These are phyloP conservation scores for Pollenia labialis DNA, from an alignment of 2,888 invertebrate genomes.

Conservation along the genomic window DNA sequence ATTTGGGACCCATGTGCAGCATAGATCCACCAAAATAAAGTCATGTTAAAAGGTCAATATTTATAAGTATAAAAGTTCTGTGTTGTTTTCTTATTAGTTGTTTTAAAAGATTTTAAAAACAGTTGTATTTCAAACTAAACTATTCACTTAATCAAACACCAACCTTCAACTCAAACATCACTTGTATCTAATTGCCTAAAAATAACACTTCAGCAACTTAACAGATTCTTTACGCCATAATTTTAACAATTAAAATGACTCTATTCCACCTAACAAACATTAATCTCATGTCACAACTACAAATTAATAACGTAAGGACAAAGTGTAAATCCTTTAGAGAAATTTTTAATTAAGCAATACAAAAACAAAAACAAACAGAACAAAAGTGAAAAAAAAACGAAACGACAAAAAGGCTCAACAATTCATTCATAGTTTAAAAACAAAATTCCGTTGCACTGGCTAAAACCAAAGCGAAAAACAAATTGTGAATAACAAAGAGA, in stretches of 20 bases:
- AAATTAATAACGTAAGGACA: conserved; percentile 46
- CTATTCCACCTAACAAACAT: conserved; percentile 9
- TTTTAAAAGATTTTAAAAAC: too few relatives aligned
- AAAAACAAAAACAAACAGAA: background rate
- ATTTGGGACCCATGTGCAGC: too few relatives aligned
- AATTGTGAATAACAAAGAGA: conserved; percentile 38
- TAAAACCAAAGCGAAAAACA: conserved; percentile 10
- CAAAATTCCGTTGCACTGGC: conserved; percentile 25
- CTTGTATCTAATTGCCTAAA: background rate
- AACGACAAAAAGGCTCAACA: conserved; percentile 39
- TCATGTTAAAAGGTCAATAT: too few relatives aligned
- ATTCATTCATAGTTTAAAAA: conserved; percentile 48
- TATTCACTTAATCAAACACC: too few relatives aligned
- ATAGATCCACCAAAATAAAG: too few relatives aligned
- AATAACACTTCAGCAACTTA: background rate
- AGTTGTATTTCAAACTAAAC: too few relatives aligned
- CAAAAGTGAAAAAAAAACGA: background rate
- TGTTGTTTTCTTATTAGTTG: too few relatives aligned
- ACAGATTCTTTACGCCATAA: background rate
- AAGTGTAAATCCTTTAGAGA: conserved; percentile 47
- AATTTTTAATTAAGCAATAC: conserved; percentile 52
- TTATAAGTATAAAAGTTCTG: too few relatives aligned
- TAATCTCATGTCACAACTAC: conserved; percentile 44
- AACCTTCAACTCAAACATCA: too few relatives aligned
- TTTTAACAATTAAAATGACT: conserved; percentile 17